Evolutionary conservation across 2,888 invertebrate species (phyloP).

Genomic region (Perithous albicinctus): DNA sequence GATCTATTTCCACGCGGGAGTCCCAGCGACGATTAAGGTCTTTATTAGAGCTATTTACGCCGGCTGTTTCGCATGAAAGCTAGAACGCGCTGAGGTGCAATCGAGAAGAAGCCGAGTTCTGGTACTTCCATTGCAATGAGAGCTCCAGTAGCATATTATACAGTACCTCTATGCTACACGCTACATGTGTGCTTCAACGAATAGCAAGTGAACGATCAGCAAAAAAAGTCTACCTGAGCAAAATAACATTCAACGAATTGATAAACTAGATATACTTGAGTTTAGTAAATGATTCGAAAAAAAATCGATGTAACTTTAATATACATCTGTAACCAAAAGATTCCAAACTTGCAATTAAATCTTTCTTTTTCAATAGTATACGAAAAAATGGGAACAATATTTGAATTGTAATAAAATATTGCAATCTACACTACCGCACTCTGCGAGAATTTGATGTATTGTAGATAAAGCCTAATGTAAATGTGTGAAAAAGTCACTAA

Average conservation of each 20-base stretch:
- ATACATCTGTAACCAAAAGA: too few species aligned
- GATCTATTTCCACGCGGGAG: slow-evolving; percentile 45
- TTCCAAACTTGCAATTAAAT: too few species aligned
- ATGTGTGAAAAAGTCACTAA: background rate
- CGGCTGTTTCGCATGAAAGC: slow-evolving; percentile 36
- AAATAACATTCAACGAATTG: background rate
- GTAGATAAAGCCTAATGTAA: background rate
- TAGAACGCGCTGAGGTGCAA: slow-evolving; percentile 24
- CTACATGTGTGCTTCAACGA: background rate
- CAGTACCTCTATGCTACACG: too few species aligned
- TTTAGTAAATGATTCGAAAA: background rate
- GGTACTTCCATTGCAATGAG: background rate
- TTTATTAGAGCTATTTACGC: slow-evolving; percentile 44
- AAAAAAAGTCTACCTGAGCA: background rate
- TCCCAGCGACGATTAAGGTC: slow-evolving; percentile 47
- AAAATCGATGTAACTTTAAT: too few species aligned
- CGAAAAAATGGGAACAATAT: too few species aligned
- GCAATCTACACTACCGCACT: too few species aligned
- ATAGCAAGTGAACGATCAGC: background rate
- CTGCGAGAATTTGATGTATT: too few species aligned
- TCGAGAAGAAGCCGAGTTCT: slow-evolving; percentile 27
- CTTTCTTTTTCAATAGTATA: too few species aligned
- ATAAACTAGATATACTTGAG: background rate
- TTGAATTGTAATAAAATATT: too few species aligned
- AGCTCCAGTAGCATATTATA: slow-evolving; percentile 3